phyloP scores from a whole-genome alignment of 2,888 invertebrate genomes.

The Belgica antarctica region DNA sequence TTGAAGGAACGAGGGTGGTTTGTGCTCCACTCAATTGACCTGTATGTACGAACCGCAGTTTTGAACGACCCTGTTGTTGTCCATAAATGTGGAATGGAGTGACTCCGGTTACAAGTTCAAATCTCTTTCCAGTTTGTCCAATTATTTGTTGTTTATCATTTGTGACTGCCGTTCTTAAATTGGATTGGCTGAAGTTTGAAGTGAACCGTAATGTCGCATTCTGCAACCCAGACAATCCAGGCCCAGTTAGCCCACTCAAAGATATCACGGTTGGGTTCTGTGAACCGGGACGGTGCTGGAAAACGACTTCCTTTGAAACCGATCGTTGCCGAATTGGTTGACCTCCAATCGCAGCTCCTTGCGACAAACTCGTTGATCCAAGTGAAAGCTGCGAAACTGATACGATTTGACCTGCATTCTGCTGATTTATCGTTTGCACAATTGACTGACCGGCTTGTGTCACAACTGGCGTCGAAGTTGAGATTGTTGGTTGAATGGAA shows the following conservation, averaged over 20 bases:
- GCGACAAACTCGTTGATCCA: constrained; percentile 52
- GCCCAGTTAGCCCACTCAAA: constrained; percentile 51
- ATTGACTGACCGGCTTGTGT: constrained; percentile 50
- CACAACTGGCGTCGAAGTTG: constrained; percentile 48
- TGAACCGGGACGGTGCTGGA: constrained; percentile 52
- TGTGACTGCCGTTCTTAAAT: constrained; percentile 52
- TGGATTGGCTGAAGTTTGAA: constrained; percentile 46
- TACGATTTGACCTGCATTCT: constrained; percentile 52
- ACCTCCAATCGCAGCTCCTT: constrained; percentile 53
- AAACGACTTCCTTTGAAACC: constrained; percentile 52
- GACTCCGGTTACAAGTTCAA: constrained; percentile 51
- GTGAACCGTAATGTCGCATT: constrained; percentile 34
- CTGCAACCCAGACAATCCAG: constrained; percentile 49
- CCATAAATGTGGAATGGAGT: constrained; percentile 55
- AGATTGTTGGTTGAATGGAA: constrained; percentile 51
- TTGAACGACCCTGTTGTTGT: constrained; percentile 50
- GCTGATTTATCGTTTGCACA: constrained; percentile 53
- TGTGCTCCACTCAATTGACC: constrained; percentile 52
- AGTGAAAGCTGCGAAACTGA: constrained; percentile 55
- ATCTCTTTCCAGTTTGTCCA: constrained; percentile 49
- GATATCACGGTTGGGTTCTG: constrained; percentile 55
- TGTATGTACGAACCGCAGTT: constrained; percentile 50
- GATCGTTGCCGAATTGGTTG: constrained; percentile 52
- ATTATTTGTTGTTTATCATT: constrained; percentile 43
- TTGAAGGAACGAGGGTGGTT: constrained; percentile 34